Evolutionary conservation across 2,113 vertebrate species (phyloP), one percentile per base, ranked within the genome.

Genomic region (Stictonetta naevosa): DNA sequence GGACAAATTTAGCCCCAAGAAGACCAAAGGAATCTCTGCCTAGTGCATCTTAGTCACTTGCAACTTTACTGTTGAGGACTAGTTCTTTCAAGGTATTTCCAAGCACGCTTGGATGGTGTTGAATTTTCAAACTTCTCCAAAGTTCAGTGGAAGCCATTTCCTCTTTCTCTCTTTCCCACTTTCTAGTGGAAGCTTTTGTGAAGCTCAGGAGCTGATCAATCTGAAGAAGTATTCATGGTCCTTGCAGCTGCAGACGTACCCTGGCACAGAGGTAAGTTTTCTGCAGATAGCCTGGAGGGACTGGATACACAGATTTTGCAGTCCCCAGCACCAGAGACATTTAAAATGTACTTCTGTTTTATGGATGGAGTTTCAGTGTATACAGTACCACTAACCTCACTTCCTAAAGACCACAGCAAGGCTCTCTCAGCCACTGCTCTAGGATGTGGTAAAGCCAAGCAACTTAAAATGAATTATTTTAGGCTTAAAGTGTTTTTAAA

Each of bases 191-290:
- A 83, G 14, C 44, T 86, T 66, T 42, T 40, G 14, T 28, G 11
- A 62, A 44, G 13, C n/a, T 69, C 0, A 0, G 4, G 17, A 5
- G 1, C 13, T 46, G 21, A 3, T 55, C 31, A 21, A 28, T 40
- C 33, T 0, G 0, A 50, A 78, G 59, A 18, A 23, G 23, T 0
- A 0, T 62, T 93, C 21, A 14, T 21, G 29, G 31, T 1, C 5
- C 13, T 52, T 34, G 38, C 46, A 60, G 74, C 36, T 74, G 16
- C 53, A 72, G 42, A 8, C 38, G 56, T 72, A 84, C 3, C 15
- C 48, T 60, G 33, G 5, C 2, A 0, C 33, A 84, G 48, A 90
- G 56, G 74, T 68, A 19, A 76, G 42, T 11, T 5, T 9, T 76
- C 38, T 53, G 52, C 29, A n/a, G 58, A 44, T n/a, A 77, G 31